Conservation (phyloP, 2,888 invertebrate species). For the Seira musarum region DNA sequence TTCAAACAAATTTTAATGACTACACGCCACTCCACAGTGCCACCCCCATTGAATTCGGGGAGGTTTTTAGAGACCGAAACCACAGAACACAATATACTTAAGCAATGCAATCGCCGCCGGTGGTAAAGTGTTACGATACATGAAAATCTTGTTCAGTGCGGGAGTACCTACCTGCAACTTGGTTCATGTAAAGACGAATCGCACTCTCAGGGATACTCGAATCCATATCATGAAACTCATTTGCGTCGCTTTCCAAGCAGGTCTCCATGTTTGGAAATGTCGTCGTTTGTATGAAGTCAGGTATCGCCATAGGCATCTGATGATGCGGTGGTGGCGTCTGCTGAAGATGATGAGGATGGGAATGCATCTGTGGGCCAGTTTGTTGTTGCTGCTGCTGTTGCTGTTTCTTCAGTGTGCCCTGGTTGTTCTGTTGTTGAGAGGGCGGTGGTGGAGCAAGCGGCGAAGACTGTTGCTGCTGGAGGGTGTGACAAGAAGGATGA, state of each 20-base stretch:
- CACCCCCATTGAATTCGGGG: too few relatives aligned
- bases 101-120: not conserved
- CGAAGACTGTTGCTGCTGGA: slow-evolving; percentile 38
- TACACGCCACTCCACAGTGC: too few relatives aligned
- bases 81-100: too few relatives aligned
- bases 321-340: not conserved
- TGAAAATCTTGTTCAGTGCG: not conserved
- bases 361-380: not conserved
- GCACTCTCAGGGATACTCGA: slow-evolving; percentile 57
- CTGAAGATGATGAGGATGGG: slow-evolving; percentile 20
- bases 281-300: slow-evolving; percentile 65
- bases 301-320: slow-evolving; percentile 64
- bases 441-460: not conserved
- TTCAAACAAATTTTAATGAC: too few relatives aligned
- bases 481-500: slow-evolving; percentile 56
- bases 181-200: slow-evolving; percentile 69
- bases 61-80: too few relatives aligned
- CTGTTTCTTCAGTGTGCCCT: slow-evolving; percentile 6
- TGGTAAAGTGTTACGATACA: not conserved
- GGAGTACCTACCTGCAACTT: slow-evolving; percentile 63
- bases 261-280: slow-evolving; percentile 46
- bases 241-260: slow-evolving; percentile 45
- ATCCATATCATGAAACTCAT: slow-evolving; percentile 45
- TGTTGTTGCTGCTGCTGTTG: slow-evolving; percentile 35
- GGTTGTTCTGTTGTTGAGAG: slow-evolving; percentile 11